Percentiles rank a stretch among this genome's conserved stretches.
Evolutionary conservation across 2,888 invertebrate species (phyloP).

Genomic region (Brachynemurus nebulosus): DNA sequence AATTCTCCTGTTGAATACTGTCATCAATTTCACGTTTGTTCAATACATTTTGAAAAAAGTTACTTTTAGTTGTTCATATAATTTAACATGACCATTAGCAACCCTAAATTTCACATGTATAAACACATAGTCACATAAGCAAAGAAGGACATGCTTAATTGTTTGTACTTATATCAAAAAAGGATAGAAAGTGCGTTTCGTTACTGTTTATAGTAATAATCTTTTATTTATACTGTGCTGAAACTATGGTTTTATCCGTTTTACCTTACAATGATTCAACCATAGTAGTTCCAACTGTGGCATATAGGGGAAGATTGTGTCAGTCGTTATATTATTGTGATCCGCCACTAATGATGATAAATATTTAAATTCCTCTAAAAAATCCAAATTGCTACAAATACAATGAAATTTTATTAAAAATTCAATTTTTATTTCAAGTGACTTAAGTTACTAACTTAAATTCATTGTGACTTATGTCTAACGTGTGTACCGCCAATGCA

Average conservation of each 20-base stretch:
- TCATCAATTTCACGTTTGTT: too few relatives aligned
- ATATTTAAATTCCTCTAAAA: slow-evolving; percentile 54
- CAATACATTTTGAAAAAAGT: too few relatives aligned
- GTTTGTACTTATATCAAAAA: too few relatives aligned
- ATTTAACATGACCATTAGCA: too few relatives aligned
- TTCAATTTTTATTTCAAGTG: background rate
- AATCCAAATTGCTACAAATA: slow-evolving; percentile 52
- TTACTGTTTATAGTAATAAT: too few relatives aligned
- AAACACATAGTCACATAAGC: too few relatives aligned
- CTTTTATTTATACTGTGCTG: background rate
- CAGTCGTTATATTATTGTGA: slow-evolving; percentile 58
- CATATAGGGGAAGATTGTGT: slow-evolving; percentile 54
- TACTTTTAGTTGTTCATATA: too few relatives aligned
- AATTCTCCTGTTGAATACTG: too few relatives aligned
- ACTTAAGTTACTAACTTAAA: slow-evolving; percentile 48
- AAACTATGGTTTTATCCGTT: slow-evolving; percentile 17
- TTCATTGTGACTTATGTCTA: slow-evolving; percentile 60
- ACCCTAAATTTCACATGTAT: too few relatives aligned
- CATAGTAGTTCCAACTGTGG: slow-evolving; percentile 63
- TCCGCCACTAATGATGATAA: slow-evolving; percentile 69
- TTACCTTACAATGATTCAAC: slow-evolving; percentile 54
- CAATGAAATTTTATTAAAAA: slow-evolving; percentile 8
- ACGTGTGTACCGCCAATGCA: slow-evolving; percentile 42
- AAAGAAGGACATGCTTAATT: too few relatives aligned
- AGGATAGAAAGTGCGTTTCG: too few relatives aligned